phyloP scores from a whole-genome alignment of 2,113 vertebrate genomes.

The Oreochromis spilurus region DNA sequence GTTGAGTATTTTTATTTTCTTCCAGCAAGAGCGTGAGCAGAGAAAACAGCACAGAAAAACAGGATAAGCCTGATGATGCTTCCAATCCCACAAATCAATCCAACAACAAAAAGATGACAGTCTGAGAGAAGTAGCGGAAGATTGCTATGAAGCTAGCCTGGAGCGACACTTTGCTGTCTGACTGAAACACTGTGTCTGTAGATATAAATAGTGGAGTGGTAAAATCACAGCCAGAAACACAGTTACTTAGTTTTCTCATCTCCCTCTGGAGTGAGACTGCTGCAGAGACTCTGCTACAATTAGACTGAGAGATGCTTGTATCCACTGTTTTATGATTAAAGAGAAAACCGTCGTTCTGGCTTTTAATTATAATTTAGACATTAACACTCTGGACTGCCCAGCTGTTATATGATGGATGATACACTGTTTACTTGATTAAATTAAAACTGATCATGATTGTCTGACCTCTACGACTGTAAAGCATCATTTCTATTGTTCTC shows the following conservation, averaged over 20 bases:
- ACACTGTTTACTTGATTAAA: not conserved
- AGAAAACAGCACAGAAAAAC: not conserved
- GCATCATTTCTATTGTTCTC: not conserved
- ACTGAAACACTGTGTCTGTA: conserved; percentile 10
- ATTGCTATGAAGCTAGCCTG: conserved; percentile 33
- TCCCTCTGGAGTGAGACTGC: conserved; percentile 6
- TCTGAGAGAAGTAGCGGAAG: conserved; percentile 3
- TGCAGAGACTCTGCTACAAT: not conserved
- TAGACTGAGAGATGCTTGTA: not conserved
- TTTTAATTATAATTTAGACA: not conserved
- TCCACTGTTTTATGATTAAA: not conserved
- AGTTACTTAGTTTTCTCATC: not conserved
- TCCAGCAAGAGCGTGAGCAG: not conserved
- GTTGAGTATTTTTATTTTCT: not conserved
- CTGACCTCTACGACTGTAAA: not conserved
- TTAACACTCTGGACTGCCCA: not conserved
- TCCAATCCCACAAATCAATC: conserved; percentile 21
- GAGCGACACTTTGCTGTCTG: conserved; percentile 44
- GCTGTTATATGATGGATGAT: not conserved
- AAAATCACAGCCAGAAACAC: conserved; percentile 14
- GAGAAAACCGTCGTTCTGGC: rapidly evolving
- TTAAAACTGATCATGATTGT: rapidly evolving
- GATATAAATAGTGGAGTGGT: conserved; percentile 53
- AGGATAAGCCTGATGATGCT: not conserved
- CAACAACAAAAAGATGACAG: conserved; percentile 9